A percentile compares a stretch with the other conserved stretches of the same genome.
These are phyloP conservation scores for Molossus molossus DNA, from an alignment of 2,797 vertebrate genomes.

Conservation along the genomic window DNA sequence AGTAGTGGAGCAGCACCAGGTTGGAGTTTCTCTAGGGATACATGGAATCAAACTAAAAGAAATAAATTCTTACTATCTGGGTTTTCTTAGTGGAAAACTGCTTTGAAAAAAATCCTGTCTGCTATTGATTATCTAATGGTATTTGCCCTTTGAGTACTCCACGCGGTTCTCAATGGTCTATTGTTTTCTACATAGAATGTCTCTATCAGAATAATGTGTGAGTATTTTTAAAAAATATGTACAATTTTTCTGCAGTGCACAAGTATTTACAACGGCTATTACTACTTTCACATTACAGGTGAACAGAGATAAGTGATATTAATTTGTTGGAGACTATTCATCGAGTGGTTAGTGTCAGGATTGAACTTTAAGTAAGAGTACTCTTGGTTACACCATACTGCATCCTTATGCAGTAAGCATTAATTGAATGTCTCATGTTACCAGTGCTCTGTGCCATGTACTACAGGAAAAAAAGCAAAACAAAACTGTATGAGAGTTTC, in stretches of 20 bases:
- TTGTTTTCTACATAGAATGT: slow-evolving; percentile 30
- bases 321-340: slow-evolving; percentile 41
- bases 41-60: slow-evolving; percentile 48
- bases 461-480: background rate
- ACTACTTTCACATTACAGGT: background rate
- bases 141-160: slow-evolving; percentile 18
- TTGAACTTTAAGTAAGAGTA: background rate
- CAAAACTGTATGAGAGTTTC: background rate
- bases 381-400: background rate
- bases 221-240: background rate
- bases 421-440: background rate
- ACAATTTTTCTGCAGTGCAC: background rate
- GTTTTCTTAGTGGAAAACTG: slow-evolving; percentile 63
- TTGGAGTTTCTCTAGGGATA: slow-evolving; percentile 67
- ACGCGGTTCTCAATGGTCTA: background rate
- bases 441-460: background rate
- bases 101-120: slow-evolving; percentile 28
- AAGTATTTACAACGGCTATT: background rate
- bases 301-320: background rate
- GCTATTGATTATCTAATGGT: background rate
- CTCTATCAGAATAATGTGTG: slow-evolving; percentile 23
- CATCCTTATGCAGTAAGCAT: background rate
- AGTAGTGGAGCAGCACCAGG: slow-evolving; percentile 28
- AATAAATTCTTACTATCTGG: slow-evolving; percentile 31
- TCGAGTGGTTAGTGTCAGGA: background rate